Evolutionary conservation across 2,113 vertebrate species (phyloP), one percentile per base, ranked within the genome.

Genomic region (Nycticebus coucang): DNA sequence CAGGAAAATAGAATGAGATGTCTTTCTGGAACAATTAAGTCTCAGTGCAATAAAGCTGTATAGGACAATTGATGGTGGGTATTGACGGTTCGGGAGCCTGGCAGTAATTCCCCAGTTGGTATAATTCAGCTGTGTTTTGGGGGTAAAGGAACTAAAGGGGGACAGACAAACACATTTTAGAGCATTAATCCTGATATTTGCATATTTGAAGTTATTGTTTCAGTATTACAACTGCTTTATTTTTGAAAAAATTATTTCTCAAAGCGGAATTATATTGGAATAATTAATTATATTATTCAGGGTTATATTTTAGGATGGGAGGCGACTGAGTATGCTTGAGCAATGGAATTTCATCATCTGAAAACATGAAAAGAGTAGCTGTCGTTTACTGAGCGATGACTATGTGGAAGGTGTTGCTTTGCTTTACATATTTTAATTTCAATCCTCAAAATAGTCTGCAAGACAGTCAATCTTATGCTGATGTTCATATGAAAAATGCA

Each of bases 121-220:
- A 35, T n/a, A 66, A 69, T 82, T 68, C 62, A 68, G 62, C 28
- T 12, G 0, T 13, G 5, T 86, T 82, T 35, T 21, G 77, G 26
- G 5, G 35, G 68, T 64, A 75, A 33, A 85, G 57, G 66, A 64
- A 45, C 30, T 22, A 2, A 22, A 57, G 87, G 66, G 19, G 66
- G 13, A 41, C n/a, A 94, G 84, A 68, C 82, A 93, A 87, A 68
- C 71, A 79, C 35, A 74, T 26, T 82, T n/a, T 69, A 66, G 60
- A 33, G 24, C 62, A 8, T 95, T 88, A 88, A 66, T 86, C 85
- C 60, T 33, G 24, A 35, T 77, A 24, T 26, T 80, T 83, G 21
- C 72, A 12, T 11, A 66, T 90, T 92, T 94, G 45, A 59, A 84
- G 53, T 68, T 33, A 87, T 89, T 84, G 71, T 90, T 89, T 91